Evolutionary conservation across 1,140 invertebrate genomes (phyloP), one percentile per base, ranked within the genome.

Genomic region (Microplitis mediator): DNA sequence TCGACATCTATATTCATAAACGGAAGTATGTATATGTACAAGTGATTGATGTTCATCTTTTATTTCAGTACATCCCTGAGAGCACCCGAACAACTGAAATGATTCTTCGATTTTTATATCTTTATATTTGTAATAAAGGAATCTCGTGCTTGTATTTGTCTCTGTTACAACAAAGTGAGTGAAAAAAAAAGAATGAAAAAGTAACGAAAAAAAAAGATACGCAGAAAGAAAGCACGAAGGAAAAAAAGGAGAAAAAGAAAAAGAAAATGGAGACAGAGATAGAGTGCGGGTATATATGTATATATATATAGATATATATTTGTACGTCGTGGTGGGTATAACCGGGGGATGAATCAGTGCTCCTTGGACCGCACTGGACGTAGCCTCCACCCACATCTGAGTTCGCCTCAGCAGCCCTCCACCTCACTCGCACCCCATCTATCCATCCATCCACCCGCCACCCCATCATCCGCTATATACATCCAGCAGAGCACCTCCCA

Each of bases 321-420:
- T 67, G 16, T 51, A 9, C 35, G 65, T 3, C 50, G n/a, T 52
- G 6, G 65, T 45, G 36, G n/a, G 82, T 82, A 85, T 83, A 83
- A 84, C 84, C 84, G 82, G 76, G 76, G 79, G 82, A 86, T 86
- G 85, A 86, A 85, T 86, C 85, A 86, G 85, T 84, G 84, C 83
- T 86, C 77, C 84, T 85, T 85, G 84, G 81, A 83, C 80, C 80
- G 74, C 73, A 78, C 83, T 74, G 84, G 81, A 86, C 84, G 77
- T 74, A 76, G 76, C 76, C 77, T 60, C 65, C 50, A 62, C 67
- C 35, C 64, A 60, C 62, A 35, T 73, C n/a, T 69, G 31, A 69
- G 60, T 71, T 54, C 16, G 39, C 64, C 56, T 58, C 52, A 4
- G 16, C 70, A 58, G 52, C 58, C 69, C 66, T 45, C 68, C 60